Conservation (phyloP, 1,140 invertebrate genomes). For the Lepidurus arcticus region DNA sequence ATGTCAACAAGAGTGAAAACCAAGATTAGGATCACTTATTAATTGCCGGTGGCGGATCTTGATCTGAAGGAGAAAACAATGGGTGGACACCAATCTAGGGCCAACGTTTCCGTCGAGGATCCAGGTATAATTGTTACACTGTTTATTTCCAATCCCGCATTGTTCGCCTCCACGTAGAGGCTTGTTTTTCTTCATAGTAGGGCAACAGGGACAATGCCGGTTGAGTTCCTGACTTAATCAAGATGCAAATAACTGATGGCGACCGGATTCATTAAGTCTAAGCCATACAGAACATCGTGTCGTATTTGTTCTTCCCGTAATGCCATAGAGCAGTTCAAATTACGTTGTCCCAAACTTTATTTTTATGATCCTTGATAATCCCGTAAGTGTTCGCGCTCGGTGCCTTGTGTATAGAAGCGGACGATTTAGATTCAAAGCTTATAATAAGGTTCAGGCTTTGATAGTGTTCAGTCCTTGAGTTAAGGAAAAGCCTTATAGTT, state of each 20-base stretch:
- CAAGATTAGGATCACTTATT: background rate
- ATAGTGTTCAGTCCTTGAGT: no score
- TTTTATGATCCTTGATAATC: background rate
- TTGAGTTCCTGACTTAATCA: background rate
- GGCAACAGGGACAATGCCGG: background rate
- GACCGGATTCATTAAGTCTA: background rate
- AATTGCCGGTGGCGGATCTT: background rate
- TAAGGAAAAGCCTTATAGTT: no score
- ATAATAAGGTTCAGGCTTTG: no score
- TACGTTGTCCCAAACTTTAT: background rate
- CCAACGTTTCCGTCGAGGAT: background rate
- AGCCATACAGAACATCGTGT: background rate
- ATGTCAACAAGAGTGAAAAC: background rate
- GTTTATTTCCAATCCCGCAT: background rate
- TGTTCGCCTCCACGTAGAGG: background rate
- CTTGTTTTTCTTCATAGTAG: background rate
- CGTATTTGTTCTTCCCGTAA: background rate
- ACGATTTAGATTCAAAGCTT: no score
- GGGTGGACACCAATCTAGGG: background rate
- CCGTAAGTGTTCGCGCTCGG: background rate
- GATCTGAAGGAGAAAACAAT: background rate
- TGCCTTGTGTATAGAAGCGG: no score
- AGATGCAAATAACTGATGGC: background rate
- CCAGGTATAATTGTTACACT: conserved; percentile 1
- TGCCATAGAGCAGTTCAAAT: background rate